Evolutionary conservation across 2,113 vertebrate species (phyloP), one percentile per base, ranked within the genome.

Genomic region (Hyla sarda): DNA sequence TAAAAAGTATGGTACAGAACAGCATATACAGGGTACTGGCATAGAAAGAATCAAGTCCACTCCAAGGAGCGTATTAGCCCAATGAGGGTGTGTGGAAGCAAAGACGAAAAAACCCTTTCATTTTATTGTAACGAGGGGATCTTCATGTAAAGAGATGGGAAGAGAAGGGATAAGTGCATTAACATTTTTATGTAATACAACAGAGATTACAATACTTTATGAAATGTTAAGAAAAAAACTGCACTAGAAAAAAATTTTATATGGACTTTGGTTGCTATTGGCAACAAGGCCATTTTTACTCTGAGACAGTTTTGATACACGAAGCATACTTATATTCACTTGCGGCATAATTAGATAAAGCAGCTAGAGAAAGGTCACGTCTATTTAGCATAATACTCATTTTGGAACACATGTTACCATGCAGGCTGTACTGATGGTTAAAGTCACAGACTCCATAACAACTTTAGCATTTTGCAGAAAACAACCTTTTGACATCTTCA

Each of bases 321-420:
- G 17, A 69, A 28, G 8, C 65, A 17, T 17, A 19, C 30, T 69
- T 34, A 69, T 69, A 21, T 8, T 69, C 52, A 58, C 50, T 37
- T 54, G 30, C 45, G 54, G 54, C 54, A 80, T 56, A 58, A 56
- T 80, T 80, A 56, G 54, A 60, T 37, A 58, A 37, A 80, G 30
- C 37, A 65, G 58, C 56, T 60, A 34, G 25, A 62, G 21, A 47
- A 81, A 65, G 78, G 78, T 65, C 58, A 60, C 17, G 37, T 81
- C 58, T 45, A 47, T 17, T 81, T 65, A 47, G 54, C 78, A 81
- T 62, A 81, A 28, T 30, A 65, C 37, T 81, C 11, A 28, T 77
- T 77, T 77, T 48, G 32, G 25, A 54, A 32, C 48, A 50, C 47
- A 80, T 47, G 78, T 81, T 47, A 60, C 58, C n/a, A 58, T 81